Conservation (phyloP, 2,113 vertebrate species). For the Donacobius atricapilla region DNA sequence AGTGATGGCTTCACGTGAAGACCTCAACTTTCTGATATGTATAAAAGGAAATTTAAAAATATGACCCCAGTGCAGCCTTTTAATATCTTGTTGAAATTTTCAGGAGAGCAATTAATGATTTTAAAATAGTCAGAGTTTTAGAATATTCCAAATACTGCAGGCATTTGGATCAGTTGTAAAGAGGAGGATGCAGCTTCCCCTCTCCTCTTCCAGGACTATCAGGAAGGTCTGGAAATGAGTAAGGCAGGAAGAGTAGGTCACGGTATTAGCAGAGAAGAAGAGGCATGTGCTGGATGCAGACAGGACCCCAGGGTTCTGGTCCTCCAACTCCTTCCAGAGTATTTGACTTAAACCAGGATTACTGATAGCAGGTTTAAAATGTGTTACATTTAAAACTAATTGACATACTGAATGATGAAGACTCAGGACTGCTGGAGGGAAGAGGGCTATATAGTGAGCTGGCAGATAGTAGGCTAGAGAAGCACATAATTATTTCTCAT, state of each 20-base stretch:
- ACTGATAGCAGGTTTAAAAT: background rate
- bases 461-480: background rate
- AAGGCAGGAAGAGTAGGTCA: background rate
- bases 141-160: background rate
- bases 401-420: background rate
- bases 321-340: background rate
- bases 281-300: background rate
- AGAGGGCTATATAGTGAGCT: background rate
- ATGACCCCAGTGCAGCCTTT: background rate
- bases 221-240: background rate
- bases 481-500: constrained; percentile 4
- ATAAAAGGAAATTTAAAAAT: background rate
- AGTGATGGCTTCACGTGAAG: background rate
- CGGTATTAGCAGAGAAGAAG: accelerated
- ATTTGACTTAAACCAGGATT: background rate
- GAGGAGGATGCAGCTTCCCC: background rate
- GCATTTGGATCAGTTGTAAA: background rate
- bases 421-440: background rate
- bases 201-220: background rate
- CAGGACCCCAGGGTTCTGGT: background rate
- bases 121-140: background rate
- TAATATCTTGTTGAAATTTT: background rate
- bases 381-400: background rate
- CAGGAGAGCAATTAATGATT: background rate
- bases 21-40: background rate